These are phyloP conservation scores for Fabriciana adippe DNA, from an alignment of 2,888 invertebrate genomes.

Conservation along the genomic window DNA sequence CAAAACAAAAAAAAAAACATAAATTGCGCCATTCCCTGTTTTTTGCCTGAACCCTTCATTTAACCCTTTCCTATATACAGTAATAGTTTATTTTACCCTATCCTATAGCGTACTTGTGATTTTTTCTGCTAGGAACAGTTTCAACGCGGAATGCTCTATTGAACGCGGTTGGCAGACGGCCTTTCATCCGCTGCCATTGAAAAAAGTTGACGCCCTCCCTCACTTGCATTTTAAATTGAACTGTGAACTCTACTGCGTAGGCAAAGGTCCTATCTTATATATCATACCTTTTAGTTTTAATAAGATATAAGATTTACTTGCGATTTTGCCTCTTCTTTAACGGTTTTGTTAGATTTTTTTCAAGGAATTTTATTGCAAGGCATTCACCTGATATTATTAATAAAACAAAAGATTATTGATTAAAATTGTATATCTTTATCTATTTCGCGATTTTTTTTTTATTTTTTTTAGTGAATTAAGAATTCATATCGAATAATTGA, in stretches of 20 bases:
- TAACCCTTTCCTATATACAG: not conserved
- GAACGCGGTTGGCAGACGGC: conserved; percentile 24
- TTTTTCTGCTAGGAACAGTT: conserved; percentile 26
- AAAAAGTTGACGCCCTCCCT: conserved; percentile 27
- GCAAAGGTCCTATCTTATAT: conserved; percentile 1
- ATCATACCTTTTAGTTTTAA: not conserved
- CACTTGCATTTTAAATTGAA: conserved; percentile 27
- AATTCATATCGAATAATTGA: too few relatives aligned
- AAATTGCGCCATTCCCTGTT: too few relatives aligned
- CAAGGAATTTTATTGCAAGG: too few relatives aligned
- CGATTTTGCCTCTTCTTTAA: too few relatives aligned
- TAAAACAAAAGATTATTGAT: too few relatives aligned
- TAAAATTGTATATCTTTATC: too few relatives aligned
- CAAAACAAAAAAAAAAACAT: too few relatives aligned
- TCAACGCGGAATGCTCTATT: conserved; percentile 25
- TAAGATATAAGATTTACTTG: not conserved
- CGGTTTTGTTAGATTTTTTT: too few relatives aligned
- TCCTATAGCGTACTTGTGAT: conserved; percentile 17
- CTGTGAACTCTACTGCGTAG: not conserved
- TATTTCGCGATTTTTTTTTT: too few relatives aligned
- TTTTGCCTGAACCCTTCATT: too few relatives aligned
- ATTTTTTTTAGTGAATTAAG: too few relatives aligned
- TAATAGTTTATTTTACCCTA: conserved; percentile 8
- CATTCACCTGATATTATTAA: too few relatives aligned
- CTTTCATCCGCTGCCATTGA: conserved; percentile 24